Percentiles rank a stretch among this genome's conserved stretches.
Evolutionary conservation across 2,888 invertebrate species (phyloP).

Genomic region (Myathropa florea): DNA sequence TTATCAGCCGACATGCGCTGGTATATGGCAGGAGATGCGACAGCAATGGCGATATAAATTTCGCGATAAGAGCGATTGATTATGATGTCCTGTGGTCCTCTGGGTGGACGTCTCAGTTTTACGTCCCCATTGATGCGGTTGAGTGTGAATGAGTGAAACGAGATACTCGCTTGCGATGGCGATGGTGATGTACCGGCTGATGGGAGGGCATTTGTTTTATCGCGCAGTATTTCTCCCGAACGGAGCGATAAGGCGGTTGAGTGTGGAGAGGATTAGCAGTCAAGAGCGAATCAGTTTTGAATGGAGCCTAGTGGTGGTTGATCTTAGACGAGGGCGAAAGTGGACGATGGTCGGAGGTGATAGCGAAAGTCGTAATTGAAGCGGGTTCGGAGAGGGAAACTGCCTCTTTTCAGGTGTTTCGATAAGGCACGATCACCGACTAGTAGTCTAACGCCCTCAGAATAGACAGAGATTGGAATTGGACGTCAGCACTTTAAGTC

Average conservation of each 20-base stretch:
- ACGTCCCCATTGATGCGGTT: conserved; percentile 1
- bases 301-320: neutral
- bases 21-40: conserved; percentile 39
- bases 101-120: conserved; percentile 27
- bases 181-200: conserved; percentile 32
- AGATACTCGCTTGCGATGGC: neutral
- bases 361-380: too few species aligned
- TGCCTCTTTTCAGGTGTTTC: neutral
- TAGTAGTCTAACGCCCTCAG: too few species aligned
- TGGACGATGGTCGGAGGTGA: too few species aligned
- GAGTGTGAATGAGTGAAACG: conserved; percentile 17
- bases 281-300: neutral
- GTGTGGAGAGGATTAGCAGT: neutral
- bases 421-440: neutral
- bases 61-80: conserved; percentile 51
- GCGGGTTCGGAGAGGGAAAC: neutral
- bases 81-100: conserved; percentile 41
- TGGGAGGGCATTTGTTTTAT: neutral
- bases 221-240: neutral
- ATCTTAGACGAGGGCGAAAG: neutral
- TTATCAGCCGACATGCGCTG: conserved; percentile 34
- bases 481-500: too few species aligned
- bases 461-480: too few species aligned
- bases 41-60: conserved; percentile 58
- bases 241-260: neutral